A percentile compares a stretch with the other conserved stretches of the same genome.
These are phyloP conservation scores for Neosilurus hyrtlii DNA, from an alignment of 2,797 vertebrate genomes.

Conservation along the genomic window DNA sequence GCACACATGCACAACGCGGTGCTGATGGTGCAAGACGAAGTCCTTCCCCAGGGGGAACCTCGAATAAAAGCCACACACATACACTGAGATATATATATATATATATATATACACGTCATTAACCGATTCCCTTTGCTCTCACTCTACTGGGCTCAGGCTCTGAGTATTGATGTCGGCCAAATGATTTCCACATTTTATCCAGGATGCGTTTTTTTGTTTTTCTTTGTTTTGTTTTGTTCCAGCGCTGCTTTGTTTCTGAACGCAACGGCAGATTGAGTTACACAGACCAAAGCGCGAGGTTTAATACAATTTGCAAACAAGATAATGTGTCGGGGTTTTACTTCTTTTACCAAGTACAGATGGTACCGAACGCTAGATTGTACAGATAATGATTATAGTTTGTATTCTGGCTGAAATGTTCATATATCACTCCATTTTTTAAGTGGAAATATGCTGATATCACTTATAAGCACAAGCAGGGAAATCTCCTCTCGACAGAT, in stretches of 20 bases:
- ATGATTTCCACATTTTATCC: slow-evolving; percentile 70
- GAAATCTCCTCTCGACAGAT: slow-evolving; percentile 20
- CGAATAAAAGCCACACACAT: slow-evolving; percentile 17
- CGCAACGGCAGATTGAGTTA: slow-evolving; percentile 43
- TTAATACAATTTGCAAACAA: slow-evolving; percentile 30
- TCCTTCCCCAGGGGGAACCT: slow-evolving; percentile 20
- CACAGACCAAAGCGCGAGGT: slow-evolving; percentile 25
- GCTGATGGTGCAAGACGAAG: slow-evolving; percentile 39
- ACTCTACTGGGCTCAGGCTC: slow-evolving; percentile 64
- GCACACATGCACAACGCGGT: slow-evolving; percentile 16
- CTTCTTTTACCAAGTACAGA: slow-evolving; percentile 14
- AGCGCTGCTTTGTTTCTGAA: slow-evolving; percentile 48
- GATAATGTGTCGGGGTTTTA: slow-evolving; percentile 13
- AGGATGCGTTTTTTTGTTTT: slow-evolving; percentile 31
- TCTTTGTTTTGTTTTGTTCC: slow-evolving; percentile 30
- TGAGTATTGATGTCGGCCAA: slow-evolving; percentile 53
- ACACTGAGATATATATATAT: neutral
- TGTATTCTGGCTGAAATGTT: neutral
- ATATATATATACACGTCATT: slow-evolving; percentile 33
- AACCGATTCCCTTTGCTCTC: slow-evolving; percentile 35
- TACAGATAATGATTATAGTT: neutral
- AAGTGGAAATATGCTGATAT: neutral
- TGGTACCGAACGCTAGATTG: neutral
- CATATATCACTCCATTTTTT: neutral
- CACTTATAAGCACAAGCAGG: neutral